phyloP scores from a whole-genome alignment of 92 coral and sea anemone genomes.

The Palythoa grandis region DNA sequence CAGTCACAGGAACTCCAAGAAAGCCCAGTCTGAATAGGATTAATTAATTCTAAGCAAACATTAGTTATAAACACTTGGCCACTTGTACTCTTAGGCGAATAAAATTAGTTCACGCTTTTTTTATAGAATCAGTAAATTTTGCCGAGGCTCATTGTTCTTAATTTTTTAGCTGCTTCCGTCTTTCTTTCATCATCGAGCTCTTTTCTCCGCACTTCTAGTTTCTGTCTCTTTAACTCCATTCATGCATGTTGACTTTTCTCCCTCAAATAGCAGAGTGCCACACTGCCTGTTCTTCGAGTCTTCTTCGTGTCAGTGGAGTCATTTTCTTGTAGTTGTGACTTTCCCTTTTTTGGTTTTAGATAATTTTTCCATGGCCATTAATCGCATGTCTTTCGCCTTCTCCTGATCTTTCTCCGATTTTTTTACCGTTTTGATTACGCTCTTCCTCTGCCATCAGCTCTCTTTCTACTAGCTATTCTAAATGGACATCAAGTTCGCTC shows the following conservation, averaged over 20 bases:
- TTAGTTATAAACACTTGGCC: slow-evolving; percentile 17
- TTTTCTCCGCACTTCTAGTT: slow-evolving; percentile 41
- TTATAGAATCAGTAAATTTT: too few relatives aligned
- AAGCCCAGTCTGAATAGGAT: neutral
- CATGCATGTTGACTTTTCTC: slow-evolving; percentile 49
- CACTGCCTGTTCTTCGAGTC: slow-evolving; percentile 34
- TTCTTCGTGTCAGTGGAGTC: slow-evolving; percentile 9
- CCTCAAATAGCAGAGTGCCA: slow-evolving; percentile 43
- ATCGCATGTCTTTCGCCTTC: slow-evolving; percentile 41
- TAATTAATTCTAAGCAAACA: slow-evolving; percentile 25
- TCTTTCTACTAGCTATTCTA: slow-evolving; percentile 55
- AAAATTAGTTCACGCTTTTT: too few relatives aligned
- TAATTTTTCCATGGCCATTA: slow-evolving; percentile 39
- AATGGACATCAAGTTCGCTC: slow-evolving; percentile 54
- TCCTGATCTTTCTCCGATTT: slow-evolving; percentile 31
- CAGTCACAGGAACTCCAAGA: too few relatives aligned
- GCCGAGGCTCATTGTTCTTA: too few relatives aligned
- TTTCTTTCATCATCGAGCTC: slow-evolving; percentile 31
- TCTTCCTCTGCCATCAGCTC: slow-evolving; percentile 52
- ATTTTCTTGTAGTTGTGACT: neutral
- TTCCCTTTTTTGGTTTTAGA: slow-evolving; percentile 31
- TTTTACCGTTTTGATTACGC: slow-evolving; percentile 20
- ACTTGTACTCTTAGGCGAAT: too few relatives aligned
- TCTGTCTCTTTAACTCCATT: slow-evolving; percentile 55
- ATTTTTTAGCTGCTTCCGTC: slow-evolving; percentile 34